Conservation (phyloP, 2,888 invertebrate genomes). For the Frankliniella intonsa region DNA sequence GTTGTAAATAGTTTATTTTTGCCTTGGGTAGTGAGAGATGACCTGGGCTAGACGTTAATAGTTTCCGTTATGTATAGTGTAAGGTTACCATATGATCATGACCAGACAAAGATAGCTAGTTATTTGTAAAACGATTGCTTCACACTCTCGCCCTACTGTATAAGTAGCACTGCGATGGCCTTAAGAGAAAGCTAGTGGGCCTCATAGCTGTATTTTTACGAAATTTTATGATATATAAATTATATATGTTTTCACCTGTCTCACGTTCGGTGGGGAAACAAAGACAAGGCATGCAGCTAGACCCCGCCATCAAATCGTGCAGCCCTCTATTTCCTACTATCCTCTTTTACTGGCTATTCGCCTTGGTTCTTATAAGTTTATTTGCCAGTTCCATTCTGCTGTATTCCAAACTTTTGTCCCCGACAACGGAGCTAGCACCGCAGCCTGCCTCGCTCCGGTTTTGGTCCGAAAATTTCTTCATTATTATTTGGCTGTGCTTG, state of each 20-base stretch:
- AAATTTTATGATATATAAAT: no score
- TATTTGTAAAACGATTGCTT: neutral
- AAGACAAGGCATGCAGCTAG: neutral
- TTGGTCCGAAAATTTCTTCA: neutral
- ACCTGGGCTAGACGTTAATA: neutral
- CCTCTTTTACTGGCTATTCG: conserved; percentile 7
- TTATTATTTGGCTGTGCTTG: conserved; percentile 7
- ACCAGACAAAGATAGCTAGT: conserved; percentile 21
- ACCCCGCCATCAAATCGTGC: conserved; percentile 2
- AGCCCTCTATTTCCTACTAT: neutral
- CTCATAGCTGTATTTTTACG: no score
- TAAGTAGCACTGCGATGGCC: no score
- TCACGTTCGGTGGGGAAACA: neutral
- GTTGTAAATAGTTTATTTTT: conserved; percentile 20
- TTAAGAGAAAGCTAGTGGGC: no score
- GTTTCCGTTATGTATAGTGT: neutral
- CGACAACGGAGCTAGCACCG: neutral
- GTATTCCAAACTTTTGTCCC: neutral
- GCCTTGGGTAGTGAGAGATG: conserved; percentile 6
- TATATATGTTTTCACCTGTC: no score
- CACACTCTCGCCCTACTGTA: neutral
- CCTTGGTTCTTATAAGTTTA: neutral
- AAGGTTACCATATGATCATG: neutral
- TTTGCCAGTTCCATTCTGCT: neutral
- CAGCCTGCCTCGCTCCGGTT: neutral